phyloP scores from a whole-genome alignment of 2,113 vertebrate genomes.

The Atractosteus spatula region DNA sequence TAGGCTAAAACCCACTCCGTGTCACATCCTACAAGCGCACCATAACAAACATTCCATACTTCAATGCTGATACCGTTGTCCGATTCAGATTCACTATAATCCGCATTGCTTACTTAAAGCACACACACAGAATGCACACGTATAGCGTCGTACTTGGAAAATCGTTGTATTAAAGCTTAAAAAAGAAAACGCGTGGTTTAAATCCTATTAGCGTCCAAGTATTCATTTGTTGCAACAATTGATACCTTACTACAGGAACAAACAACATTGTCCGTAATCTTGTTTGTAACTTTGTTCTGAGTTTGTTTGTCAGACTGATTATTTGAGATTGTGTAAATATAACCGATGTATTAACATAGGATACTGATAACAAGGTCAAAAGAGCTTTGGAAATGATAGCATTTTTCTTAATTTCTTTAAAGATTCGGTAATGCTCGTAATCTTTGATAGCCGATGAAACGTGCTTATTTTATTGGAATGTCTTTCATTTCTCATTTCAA shows the following conservation, averaged over 20 bases:
- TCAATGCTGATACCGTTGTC: conserved; percentile 21
- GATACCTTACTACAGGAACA: conserved; percentile 64
- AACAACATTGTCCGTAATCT: conserved; percentile 76
- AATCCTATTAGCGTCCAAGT: conserved; percentile 78
- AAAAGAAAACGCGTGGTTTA: conserved; percentile 59
- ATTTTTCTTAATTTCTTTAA: too few relatives aligned
- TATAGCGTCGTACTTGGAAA: not conserved
- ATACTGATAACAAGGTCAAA: conserved; percentile 33
- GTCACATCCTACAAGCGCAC: conserved; percentile 83
- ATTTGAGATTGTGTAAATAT: conserved; percentile 59
- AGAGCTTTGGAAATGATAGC: too few relatives aligned
- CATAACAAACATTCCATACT: conserved; percentile 61
- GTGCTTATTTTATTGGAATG: too few relatives aligned
- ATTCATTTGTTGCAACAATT: conserved; percentile 77
- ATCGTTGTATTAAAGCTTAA: conserved; percentile 32
- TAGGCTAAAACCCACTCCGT: conserved; percentile 81
- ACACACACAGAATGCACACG: too few relatives aligned
- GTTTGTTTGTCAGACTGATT: conserved; percentile 61
- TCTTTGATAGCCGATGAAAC: too few relatives aligned
- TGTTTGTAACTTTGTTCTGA: conserved; percentile 79
- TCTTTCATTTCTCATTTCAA: too few relatives aligned
- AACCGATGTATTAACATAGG: conserved; percentile 47
- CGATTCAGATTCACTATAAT: too few relatives aligned
- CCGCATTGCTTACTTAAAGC: too few relatives aligned
- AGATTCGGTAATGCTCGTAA: too few relatives aligned